Evolutionary conservation across 2,888 invertebrate genomes (phyloP), one percentile per base, ranked within the genome.

Genomic region (Congeria kusceri): DNA sequence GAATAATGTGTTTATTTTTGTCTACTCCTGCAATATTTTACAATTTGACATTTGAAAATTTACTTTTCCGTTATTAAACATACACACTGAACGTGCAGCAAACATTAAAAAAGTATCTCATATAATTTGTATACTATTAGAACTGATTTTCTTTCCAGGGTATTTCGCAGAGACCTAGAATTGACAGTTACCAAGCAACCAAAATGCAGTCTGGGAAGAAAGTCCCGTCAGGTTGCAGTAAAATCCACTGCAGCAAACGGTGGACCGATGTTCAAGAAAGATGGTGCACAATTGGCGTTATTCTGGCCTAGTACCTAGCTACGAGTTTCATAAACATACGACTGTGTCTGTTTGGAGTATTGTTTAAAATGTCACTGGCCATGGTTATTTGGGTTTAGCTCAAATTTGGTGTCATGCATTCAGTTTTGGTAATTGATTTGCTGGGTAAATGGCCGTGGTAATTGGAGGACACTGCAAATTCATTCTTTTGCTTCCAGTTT

Each of bases 121-220:
- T n/a, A n/a, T n/a, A n/a, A n/a, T n/a, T n/a, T n/a, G n/a, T n/a
- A n/a, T n/a, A n/a, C n/a, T n/a, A n/a, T n/a, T n/a, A n/a, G n/a
- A n/a, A n/a, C n/a, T n/a, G n/a, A n/a, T n/a, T n/a, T n/a, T 39
- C 9, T 5, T 76, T 89, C 80, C 93, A 93, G 65, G 93, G 53
- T 53, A 20, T 97, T 97, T 93, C 92, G 96, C 11, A 94, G 95
- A 0, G 97, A 97, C 74, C 93, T 98, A 28, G 94, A 95, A 27
- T 96, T 97, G 2, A 96, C 96, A 27, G 96, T 96, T 49, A 96
- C 96, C 78, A 96, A 95, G 2, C 94, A 93, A 74, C 96, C 98
- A 77, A 95, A 96, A 85, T 98, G 98, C 93, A 96, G 96, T 91
- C 95, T 98, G 83, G 98, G 97, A 63, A 96, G 96, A 86, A 98